Percentiles rank a stretch among this genome's conserved stretches.
These are phyloP conservation scores for Syngnathus rostellatus DNA, from an alignment of 2,797 vertebrate species.

Conservation along the genomic window DNA sequence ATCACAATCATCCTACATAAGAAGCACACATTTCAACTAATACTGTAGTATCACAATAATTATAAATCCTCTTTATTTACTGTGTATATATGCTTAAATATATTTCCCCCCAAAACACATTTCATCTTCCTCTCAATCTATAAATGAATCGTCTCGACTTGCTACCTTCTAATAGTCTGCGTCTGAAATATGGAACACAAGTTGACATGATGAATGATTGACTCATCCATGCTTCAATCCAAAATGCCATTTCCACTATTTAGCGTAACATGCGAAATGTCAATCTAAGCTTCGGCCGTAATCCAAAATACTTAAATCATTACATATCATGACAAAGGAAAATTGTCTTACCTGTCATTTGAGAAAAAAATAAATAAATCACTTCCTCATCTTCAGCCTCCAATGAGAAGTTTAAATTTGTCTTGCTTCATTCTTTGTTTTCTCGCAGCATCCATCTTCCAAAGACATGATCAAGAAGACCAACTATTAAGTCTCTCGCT, in stretches of 20 bases:
- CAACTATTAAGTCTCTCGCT: conserved; percentile 31
- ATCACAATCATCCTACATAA: no score
- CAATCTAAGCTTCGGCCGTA: neutral
- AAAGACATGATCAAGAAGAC: neutral
- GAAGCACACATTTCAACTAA: no score
- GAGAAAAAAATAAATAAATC: neutral
- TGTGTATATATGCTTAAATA: neutral
- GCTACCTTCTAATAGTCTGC: no score
- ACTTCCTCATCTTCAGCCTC: neutral
- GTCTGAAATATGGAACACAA: neutral
- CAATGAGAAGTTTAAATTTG: neutral
- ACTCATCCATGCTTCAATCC: neutral
- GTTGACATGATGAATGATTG: neutral
- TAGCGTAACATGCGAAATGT: neutral
- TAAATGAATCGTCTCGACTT: no score
- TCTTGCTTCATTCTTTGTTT: neutral
- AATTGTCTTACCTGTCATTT: neutral
- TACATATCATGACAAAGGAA: neutral
- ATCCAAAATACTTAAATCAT: neutral
- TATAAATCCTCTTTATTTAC: neutral
- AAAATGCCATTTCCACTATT: neutral
- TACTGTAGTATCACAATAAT: no score
- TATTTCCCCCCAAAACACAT: neutral
- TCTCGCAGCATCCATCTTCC: neutral
- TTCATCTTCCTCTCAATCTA: no score